A percentile compares a stretch with the other conserved stretches of the same genome.
phyloP scores from a whole-genome alignment of 2,113 vertebrate genomes.

The Channa argus region DNA sequence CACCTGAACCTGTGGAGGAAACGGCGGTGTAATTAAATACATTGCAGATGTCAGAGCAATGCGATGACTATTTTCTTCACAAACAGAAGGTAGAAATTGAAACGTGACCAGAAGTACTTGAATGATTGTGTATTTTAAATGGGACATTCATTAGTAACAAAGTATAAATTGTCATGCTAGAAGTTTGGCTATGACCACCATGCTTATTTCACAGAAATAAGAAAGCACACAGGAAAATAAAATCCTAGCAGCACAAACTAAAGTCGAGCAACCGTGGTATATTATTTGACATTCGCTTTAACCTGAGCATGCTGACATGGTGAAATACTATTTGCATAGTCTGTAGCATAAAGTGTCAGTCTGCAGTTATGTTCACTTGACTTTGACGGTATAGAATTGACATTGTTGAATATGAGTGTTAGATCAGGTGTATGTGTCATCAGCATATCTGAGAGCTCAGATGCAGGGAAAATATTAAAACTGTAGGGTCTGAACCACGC shows the following conservation, averaged over 20 bases:
- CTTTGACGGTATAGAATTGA: slow-evolving; percentile 20
- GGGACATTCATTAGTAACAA: slow-evolving; percentile 77
- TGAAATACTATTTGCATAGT: slow-evolving; percentile 7
- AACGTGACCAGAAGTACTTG: slow-evolving; percentile 52
- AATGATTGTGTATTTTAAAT: slow-evolving; percentile 56
- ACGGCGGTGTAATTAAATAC: slow-evolving; percentile 89
- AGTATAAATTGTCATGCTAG: slow-evolving; percentile 71
- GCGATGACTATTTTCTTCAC: slow-evolving; percentile 81
- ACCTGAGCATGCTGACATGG: slow-evolving; percentile 15
- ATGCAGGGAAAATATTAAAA: slow-evolving; percentile 1
- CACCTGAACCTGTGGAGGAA: slow-evolving; percentile 96
- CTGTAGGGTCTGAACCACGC: neutral
- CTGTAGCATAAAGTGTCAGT: slow-evolving; percentile 10
- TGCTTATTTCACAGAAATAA: slow-evolving; percentile 44
- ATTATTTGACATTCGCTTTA: slow-evolving; percentile 25
- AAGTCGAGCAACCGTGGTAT: neutral
- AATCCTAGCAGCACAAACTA: slow-evolving; percentile 24
- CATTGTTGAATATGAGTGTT: slow-evolving; percentile 6
- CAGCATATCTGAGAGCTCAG: slow-evolving; percentile 1
- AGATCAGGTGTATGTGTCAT: neutral
- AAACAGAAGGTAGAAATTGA: slow-evolving; percentile 59
- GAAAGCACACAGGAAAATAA: neutral
- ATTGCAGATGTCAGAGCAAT: slow-evolving; percentile 80
- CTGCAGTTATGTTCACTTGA: slow-evolving; percentile 20
- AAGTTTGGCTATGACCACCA: slow-evolving; percentile 57